phyloP scores from a whole-genome alignment of 2,797 vertebrate genomes.

The Oreonectes daqikongensis region DNA sequence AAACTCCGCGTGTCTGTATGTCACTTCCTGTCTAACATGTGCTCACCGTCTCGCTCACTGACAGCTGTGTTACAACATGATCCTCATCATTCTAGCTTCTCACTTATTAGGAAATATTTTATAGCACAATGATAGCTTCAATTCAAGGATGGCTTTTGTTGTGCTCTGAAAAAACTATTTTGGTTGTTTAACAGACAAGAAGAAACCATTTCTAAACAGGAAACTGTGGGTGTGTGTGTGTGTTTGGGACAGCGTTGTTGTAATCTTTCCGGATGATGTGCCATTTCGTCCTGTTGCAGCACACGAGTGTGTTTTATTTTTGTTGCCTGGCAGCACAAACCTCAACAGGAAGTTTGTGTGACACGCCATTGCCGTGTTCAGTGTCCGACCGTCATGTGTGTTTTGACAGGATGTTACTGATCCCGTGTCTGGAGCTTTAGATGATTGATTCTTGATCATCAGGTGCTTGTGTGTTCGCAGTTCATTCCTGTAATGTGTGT shows the following conservation, averaged over 20 bases:
- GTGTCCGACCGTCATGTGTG: neutral
- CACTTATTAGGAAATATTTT: no score
- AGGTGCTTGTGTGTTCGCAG: no score
- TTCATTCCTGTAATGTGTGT: neutral
- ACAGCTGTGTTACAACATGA: conserved; percentile 2
- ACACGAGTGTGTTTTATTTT: conserved; percentile 28
- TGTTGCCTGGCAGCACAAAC: conserved; percentile 41
- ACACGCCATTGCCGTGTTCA: neutral
- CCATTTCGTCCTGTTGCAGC: neutral
- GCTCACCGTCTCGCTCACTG: neutral
- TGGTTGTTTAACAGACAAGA: no score
- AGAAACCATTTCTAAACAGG: no score
- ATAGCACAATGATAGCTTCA: no score
- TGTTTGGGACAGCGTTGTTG: neutral
- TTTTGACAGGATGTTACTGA: neutral
- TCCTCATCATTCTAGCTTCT: no score
- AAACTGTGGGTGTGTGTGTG: no score
- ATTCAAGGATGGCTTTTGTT: no score
- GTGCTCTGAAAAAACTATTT: no score
- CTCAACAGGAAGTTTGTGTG: conserved; percentile 54
- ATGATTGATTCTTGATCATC: no score
- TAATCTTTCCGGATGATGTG: neutral
- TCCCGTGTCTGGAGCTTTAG: neutral
- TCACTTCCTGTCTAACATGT: neutral
- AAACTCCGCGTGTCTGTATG: neutral